Base-by-base conservation (phyloP, 2,113 vertebrate genomes). In the Lophius piscatorius region DNA sequence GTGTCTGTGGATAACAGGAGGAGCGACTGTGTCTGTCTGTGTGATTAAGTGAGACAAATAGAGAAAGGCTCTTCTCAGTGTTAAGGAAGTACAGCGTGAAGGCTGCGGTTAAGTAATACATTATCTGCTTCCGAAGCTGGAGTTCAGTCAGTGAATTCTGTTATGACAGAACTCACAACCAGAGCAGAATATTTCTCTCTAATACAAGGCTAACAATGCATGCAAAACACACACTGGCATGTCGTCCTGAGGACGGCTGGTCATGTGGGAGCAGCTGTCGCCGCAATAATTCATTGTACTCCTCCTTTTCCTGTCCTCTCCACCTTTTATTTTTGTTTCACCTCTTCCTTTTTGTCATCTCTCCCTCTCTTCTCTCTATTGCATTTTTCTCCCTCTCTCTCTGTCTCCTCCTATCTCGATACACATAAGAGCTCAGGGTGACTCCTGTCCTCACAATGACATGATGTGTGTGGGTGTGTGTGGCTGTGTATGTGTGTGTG, bases 201-300 rank as follows among this genome's bases (percentile, higher is more conserved):
- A n/a, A n/a, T n/a, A n/a, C n/a, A n/a, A n/a, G 6, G 1, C 2
- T 4, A 24, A 13, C 29, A 5, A n/a, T n/a, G 20, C 12, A 6
- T 2, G 14, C 7, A 8, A 36, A 40, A 11, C 17, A 0, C 17
- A 0, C 33, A 39, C 34, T 13, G 17, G 12, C 38, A 49, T 34
- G 56, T 70, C 48, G 14, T 7, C 11, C 42, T 17, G 42, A 66
- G 39, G 52, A 33, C 9, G 2, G 20, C 3, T 1, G 36, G 9
- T 68, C 54, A 57, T 7, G n/a, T 57, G 70, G 52, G 54, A 45
- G 17, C 28, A 1, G 12, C 47, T 63, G 70, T 67, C 63, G 29
- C 28, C 12, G 5, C 46, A 4, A 28, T n/a, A n/a, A n/a, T n/a
- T n/a, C n/a, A n/a, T n/a, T n/a, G n/a, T n/a, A n/a, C n/a, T n/a